These are phyloP conservation scores for Nanorana parkeri DNA, from an alignment of 2,113 vertebrate genomes.

Conservation along the genomic window DNA sequence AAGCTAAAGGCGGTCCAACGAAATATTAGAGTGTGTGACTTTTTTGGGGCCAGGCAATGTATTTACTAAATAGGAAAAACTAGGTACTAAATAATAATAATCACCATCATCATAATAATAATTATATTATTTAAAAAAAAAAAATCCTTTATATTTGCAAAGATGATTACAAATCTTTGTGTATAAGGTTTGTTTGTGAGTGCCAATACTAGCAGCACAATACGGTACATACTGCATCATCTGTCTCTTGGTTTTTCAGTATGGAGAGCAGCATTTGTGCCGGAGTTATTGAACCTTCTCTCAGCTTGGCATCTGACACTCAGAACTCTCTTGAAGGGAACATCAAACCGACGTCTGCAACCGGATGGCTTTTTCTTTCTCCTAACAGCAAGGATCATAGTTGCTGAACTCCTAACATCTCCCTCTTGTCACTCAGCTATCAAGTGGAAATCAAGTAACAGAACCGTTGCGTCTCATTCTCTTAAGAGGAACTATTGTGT, in stretches of 20 bases:
- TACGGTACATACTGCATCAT: too few relatives aligned
- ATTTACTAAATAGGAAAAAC: too few relatives aligned
- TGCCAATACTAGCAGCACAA: too few relatives aligned
- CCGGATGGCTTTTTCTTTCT: slow-evolving; percentile 2
- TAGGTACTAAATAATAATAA: too few relatives aligned
- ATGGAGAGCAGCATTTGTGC: slow-evolving; percentile 10
- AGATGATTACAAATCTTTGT: too few relatives aligned
- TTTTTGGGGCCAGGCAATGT: too few relatives aligned
- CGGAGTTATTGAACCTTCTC: slow-evolving; percentile 17
- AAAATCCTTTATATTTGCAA: too few relatives aligned
- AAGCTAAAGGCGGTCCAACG: too few relatives aligned
- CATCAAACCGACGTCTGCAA: slow-evolving; percentile 10
- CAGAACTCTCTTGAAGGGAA: slow-evolving; percentile 6
- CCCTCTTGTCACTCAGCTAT: slow-evolving; percentile 3
- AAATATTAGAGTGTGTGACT: too few relatives aligned
- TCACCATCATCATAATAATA: too few relatives aligned
- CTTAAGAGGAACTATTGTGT: slow-evolving; percentile 10
- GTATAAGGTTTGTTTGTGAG: too few relatives aligned
- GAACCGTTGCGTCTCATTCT: background rate
- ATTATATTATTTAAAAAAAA: too few relatives aligned
- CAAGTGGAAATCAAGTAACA: slow-evolving; percentile 27
- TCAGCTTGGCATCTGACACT: slow-evolving; percentile 23
- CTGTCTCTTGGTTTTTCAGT: background rate
- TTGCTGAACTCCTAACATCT: slow-evolving; percentile 44
- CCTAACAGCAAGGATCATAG: slow-evolving; percentile 20